These are phyloP conservation scores for Amniataba percoides DNA, from an alignment of 2,797 vertebrate species.

Conservation along the genomic window DNA sequence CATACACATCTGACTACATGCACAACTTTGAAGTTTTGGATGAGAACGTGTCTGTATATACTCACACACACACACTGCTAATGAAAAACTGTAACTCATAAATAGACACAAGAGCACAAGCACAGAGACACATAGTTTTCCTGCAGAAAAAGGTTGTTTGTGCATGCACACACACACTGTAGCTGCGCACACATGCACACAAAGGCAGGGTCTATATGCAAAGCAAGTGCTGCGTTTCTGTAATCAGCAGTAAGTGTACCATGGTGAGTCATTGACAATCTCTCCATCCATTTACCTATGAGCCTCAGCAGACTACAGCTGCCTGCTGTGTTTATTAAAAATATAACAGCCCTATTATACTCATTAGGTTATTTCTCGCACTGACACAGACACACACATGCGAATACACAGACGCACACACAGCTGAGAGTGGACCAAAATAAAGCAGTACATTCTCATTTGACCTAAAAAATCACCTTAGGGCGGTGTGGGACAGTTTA, in stretches of 20 bases:
- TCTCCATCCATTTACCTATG: slow-evolving; percentile 74
- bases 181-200: slow-evolving; percentile 4
- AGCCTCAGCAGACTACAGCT: slow-evolving; percentile 75
- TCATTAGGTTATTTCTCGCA: slow-evolving; percentile 77
- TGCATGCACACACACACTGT: slow-evolving; percentile 17
- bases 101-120: slow-evolving; percentile 21
- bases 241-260: slow-evolving; percentile 80
- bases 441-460: slow-evolving; percentile 13
- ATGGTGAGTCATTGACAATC: slow-evolving; percentile 71
- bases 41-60: slow-evolving; percentile 30
- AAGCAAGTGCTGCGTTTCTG: slow-evolving; percentile 60
- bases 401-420: slow-evolving; percentile 12
- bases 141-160: slow-evolving; percentile 31
- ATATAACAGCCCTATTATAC: slow-evolving; percentile 80
- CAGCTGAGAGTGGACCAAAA: slow-evolving; percentile 21
- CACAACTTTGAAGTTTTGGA: slow-evolving; percentile 44
- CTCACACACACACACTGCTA: slow-evolving; percentile 37
- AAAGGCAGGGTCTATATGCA: slow-evolving; percentile 42
- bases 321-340: slow-evolving; percentile 86
- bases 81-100: slow-evolving; percentile 75
- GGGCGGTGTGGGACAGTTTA: slow-evolving; percentile 8
- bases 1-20: slow-evolving; percentile 9
- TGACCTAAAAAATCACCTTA: slow-evolving; percentile 23
- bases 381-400: slow-evolving; percentile 47
- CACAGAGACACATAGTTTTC: slow-evolving; percentile 32